phyloP scores from a whole-genome alignment of 2,888 invertebrate genomes.

The Monoplex corrugatus region DNA sequence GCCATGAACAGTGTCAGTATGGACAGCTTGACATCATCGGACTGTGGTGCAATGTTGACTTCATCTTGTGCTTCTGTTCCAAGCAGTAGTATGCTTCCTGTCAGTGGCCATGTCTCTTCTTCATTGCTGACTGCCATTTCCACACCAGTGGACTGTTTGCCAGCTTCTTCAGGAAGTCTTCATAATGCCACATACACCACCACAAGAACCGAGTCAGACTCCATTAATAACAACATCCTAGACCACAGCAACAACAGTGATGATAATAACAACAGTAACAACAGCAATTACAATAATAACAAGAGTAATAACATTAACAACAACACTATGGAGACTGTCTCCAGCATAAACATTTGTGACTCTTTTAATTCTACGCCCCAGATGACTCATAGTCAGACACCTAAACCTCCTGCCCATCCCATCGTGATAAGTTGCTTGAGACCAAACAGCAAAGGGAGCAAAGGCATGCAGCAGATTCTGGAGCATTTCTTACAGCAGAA shows the following conservation, averaged over 20 bases:
- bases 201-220: background rate
- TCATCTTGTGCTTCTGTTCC: background rate
- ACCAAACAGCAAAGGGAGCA: conserved; percentile 19
- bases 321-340: background rate
- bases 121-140: background rate
- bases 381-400: background rate
- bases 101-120: background rate
- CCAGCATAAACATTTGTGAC: background rate
- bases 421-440: conserved; percentile 27
- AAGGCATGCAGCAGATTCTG: conserved; percentile 45
- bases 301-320: background rate
- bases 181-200: background rate
- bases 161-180: background rate
- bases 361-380: background rate
- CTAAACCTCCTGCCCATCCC: background rate
- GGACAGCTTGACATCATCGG: background rate
- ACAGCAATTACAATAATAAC: too few relatives aligned
- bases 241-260: background rate
- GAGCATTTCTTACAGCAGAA: conserved; percentile 40
- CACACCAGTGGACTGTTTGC: background rate
- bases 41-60: background rate
- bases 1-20: background rate
- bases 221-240: background rate
- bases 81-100: too few relatives aligned
- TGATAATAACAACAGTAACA: background rate